Base-by-base conservation (phyloP, 1,140 invertebrate species). In the Coelopa frigida region DNA sequence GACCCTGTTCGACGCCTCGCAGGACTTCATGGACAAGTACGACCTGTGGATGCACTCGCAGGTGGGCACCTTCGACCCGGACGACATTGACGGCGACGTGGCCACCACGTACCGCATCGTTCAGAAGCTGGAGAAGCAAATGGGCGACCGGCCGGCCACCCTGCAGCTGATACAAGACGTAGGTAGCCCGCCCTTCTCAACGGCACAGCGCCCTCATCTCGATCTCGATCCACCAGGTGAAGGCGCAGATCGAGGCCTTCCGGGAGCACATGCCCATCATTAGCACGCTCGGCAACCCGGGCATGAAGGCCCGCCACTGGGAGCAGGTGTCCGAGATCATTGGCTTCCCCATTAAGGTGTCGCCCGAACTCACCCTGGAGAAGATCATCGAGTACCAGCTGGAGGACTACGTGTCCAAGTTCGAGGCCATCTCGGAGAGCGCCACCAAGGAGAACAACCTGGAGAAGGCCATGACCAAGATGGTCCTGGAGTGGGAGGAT, bases 311-410 rank as follows among this genome's bases (percentile, higher is more conserved):
- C 10, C 78, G 94, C 8, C 94, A 98, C 70, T 98, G 94, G 94
- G 91, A 95, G 59, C 85, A 90, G 70, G 84, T 98, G 10, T 94
- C 91, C 0, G 92, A 97, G 57, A 89, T 95, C 46, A 88, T 97
- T 54, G 93, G 92, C 0, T 95, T 94, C 69, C 88, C 90, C 1
- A 85, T 98, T 18, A 81, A 83, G 56, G 83, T 93, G 5, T 87
- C 93, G 50, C 80, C 87, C 5, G 82, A 85, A 14, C 77, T 90
- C 46, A 91, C 89, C 2, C 71, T 98, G 4, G 82, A 83, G 18
- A 92, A 91, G 73, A 82, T 93, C n/a, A 86, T 98, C 22, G 92
- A 95, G 61, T 91, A 93, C 69, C 88, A 90, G 44, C 71, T 98
- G 15, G 86, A 86, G 18, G 88, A 94, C 48, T 95, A 90, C 67